Evolutionary conservation across 2,888 invertebrate species (phyloP), one percentile per base, ranked within the genome.

Genomic region (Lasioglossum vierecki): DNA sequence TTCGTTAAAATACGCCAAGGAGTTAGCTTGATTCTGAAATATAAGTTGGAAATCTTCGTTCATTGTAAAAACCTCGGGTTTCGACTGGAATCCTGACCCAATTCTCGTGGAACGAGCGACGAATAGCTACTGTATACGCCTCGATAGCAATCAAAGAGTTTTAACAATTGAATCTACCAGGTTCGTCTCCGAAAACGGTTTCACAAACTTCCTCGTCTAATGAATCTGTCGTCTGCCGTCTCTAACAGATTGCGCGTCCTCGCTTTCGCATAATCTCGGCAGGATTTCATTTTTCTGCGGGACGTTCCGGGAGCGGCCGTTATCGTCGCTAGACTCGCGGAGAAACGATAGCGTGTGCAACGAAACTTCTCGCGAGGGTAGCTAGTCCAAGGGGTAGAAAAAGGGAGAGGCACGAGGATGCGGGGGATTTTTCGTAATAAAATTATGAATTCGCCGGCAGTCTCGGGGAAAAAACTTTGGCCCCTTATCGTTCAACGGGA

Each of bases 391-490:
- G 26, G 76, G n/a, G 13, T 11, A 44, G 82, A 63, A 15, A 15
- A 15, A 22, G 11, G 35, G 9, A 6, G 13, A 13, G 49, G 57
- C 49, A 57, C 15, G 41, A 22, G 49, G 44, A 53, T 30, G 22
- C 18, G 35, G 9, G 18, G 63, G 46, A 82, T 84, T 78, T 82
- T 63, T 74, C 68, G 60, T 83, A 77, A 84, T 76, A 77, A 84
- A 80, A 84, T 85, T 84, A 83, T 84, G 79, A 80, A 76, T 53
- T 74, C 46, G 76, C 35, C 68, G 41, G 66, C 66, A 8, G 70
- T 71, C 70, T 26, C 3, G 22, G 5, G 35, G 49, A 53, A 76
- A 79, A 83, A 76, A 73, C 46, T 79, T 83, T 49, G 66, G 4
- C 26, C 39, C 35, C 26, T 74, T 76, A 80, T 85, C 79, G 84